Conservation (phyloP, 2,797 vertebrate genomes). For the Pterois miles region DNA sequence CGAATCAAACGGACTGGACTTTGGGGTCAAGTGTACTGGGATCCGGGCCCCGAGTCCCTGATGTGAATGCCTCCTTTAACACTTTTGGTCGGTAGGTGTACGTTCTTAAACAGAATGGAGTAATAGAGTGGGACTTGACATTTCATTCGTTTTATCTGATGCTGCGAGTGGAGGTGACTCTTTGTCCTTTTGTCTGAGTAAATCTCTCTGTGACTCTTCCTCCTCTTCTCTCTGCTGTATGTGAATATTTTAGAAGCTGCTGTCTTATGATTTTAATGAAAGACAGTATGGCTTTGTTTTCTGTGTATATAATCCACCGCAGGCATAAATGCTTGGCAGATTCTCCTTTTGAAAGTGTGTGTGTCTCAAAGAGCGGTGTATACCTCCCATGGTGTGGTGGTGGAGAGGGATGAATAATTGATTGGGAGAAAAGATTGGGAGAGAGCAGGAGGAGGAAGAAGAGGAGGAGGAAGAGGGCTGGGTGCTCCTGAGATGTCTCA, state of each 20-base stretch:
- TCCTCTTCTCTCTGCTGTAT: conserved; percentile 8
- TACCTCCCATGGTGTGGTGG: conserved; percentile 46
- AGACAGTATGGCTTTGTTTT: conserved; percentile 18
- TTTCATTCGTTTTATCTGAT: conserved; percentile 8
- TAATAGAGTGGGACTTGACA: neutral
- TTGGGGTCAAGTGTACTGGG: no score
- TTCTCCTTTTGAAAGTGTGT: conserved; percentile 10
- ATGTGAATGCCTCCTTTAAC: no score
- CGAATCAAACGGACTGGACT: no score
- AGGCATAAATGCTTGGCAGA: conserved; percentile 23
- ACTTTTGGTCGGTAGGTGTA: neutral
- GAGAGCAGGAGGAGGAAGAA: conserved; percentile 7
- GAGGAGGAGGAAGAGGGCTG: conserved; percentile 24
- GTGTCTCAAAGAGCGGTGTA: neutral
- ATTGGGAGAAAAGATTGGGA: conserved; percentile 43
- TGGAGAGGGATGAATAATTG: conserved; percentile 70
- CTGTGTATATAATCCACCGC: conserved; percentile 30
- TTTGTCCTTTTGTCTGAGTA: neutral
- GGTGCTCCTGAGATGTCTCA: conserved; percentile 57
- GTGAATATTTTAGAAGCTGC: conserved; percentile 39
- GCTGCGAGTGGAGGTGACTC: neutral
- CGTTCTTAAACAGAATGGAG: neutral
- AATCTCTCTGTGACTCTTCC: conserved; percentile 13
- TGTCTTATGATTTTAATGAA: conserved; percentile 39
- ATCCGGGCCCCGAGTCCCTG: no score